These are phyloP conservation scores for Pseudomyrmex cubaensis DNA, from an alignment of 1,140 invertebrate genomes.

Conservation along the genomic window DNA sequence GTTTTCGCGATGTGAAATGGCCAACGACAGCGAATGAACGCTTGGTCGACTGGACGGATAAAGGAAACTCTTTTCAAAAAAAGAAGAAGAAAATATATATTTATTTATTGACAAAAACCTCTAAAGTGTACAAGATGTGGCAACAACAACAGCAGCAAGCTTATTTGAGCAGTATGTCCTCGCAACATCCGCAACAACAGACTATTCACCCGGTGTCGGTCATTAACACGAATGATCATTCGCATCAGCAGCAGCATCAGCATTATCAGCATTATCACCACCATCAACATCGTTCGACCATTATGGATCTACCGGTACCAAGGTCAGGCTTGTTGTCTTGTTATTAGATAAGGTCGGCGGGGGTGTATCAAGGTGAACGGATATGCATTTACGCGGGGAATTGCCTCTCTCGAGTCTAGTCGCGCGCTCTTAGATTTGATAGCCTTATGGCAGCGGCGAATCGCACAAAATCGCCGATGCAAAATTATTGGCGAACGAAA, in stretches of 20 bases:
- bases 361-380: conserved; percentile 42
- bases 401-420: conserved; percentile 3
- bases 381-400: conserved; percentile 21
- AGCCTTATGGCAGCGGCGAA: neutral
- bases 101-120: conserved; percentile 1
- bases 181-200: conserved; percentile 64
- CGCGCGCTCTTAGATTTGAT: neutral
- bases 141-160: conserved; percentile 68
- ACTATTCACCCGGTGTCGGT: conserved; percentile 48
- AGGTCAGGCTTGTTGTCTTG: conserved; percentile 72
- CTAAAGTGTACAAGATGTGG: conserved; percentile 73
- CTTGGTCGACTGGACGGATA: conserved; percentile 56
- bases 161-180: conserved; percentile 56
- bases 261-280: conserved; percentile 55
- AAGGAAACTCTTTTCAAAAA: neutral
- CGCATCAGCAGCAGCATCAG: conserved; percentile 48
- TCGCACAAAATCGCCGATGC: neutral
- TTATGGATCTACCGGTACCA: conserved; percentile 66
- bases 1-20: neutral
- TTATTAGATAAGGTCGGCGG: conserved; percentile 55
- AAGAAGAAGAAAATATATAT: conserved; percentile 49
- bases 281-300: conserved; percentile 56
- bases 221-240: conserved; percentile 39
- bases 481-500: too few relatives aligned
- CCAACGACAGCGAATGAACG: conserved; percentile 26